Base-by-base conservation (phyloP, 2,888 invertebrate species). In the Criorhina ranunculi region DNA sequence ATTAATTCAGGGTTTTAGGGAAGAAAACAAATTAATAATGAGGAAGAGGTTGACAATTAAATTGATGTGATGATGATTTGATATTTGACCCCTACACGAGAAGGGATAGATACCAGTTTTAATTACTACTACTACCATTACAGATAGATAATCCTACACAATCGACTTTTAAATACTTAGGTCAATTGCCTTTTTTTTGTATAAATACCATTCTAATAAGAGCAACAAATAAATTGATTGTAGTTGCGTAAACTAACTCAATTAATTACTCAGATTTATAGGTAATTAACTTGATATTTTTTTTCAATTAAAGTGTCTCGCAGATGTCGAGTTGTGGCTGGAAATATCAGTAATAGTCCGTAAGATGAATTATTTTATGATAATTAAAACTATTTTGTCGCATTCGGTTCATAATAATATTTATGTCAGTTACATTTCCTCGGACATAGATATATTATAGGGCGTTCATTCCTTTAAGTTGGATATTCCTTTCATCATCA, bases 61-160 rank as follows among this genome's bases (percentile, higher is more conserved):
- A 37, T 35, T 40, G 29, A 37, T 2, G 29, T 53, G n/a, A 67
- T 33, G 53, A 55, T 40, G 31, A 53, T 33, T 42, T 67, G 24
- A 42, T 1, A 0, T 31, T 42, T 67, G 55, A 67, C 55, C 67
- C 19, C n/a, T n/a, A 7, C 24, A 29, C 7, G 5, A 8, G 24
- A 69, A 5, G n/a, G 67, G 5, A n/a, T 6, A 66, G 9, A 9
- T 17, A 42, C 31, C 40, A 17, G 31, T 51, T 67, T 49, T 29
- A 24, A 40, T 64, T 5, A 33, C 11, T 19, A 12, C 19, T n/a
- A 11, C 17, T 46, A n/a, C n/a, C n/a, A n/a, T n/a, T n/a, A n/a
- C n/a, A n/a, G n/a, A 33, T 33, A 46, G 17, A 49, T 11, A 5
- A 6, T 11, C 3, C 17, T 62, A 19, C 33, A 3, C 19, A 17